A percentile compares a stretch with the other conserved stretches of the same genome.
Conservation (phyloP, 2,888 invertebrate species). For the Pseudococcus longispinus region DNA sequence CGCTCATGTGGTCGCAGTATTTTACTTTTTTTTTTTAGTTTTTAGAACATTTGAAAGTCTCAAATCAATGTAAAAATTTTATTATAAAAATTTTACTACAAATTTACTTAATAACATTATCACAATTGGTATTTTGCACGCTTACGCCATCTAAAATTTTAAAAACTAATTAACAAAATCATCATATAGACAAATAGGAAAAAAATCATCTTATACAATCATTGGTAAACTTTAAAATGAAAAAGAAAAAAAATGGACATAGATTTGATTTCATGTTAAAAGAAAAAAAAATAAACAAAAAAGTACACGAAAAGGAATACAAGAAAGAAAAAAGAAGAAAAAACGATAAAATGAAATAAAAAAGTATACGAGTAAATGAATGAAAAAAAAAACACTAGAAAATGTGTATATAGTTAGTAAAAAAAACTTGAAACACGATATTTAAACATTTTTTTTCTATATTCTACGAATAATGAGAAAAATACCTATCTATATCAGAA, state of each 20-base stretch:
- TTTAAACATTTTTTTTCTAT: no score
- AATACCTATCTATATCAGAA: no score
- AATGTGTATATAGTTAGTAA: neutral
- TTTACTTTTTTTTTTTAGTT: neutral
- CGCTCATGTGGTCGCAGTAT: no score
- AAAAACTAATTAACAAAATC: slow-evolving; percentile 38
- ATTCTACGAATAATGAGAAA: no score
- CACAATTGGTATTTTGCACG: slow-evolving; percentile 39
- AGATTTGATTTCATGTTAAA: slow-evolving; percentile 25
- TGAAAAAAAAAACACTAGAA: slow-evolving; percentile 15
- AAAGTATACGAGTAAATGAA: slow-evolving; percentile 3
- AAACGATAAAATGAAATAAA: neutral
- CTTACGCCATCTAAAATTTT: slow-evolving; percentile 35
- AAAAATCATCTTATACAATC: slow-evolving; percentile 38
- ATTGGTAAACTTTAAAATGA: slow-evolving; percentile 10
- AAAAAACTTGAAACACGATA: no score
- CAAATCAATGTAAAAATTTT: slow-evolving; percentile 28
- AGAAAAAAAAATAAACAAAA: slow-evolving; percentile 19
- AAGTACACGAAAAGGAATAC: slow-evolving; percentile 3
- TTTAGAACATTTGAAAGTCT: neutral
- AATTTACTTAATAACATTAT: slow-evolving; percentile 45
- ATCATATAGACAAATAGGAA: slow-evolving; percentile 36
- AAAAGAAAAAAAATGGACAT: slow-evolving; percentile 38
- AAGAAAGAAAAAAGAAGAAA: neutral
- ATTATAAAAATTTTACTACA: slow-evolving; percentile 46